These are phyloP conservation scores for Anoplophora glabripennis DNA, from an alignment of 1,140 invertebrate species.

Conservation along the genomic window DNA sequence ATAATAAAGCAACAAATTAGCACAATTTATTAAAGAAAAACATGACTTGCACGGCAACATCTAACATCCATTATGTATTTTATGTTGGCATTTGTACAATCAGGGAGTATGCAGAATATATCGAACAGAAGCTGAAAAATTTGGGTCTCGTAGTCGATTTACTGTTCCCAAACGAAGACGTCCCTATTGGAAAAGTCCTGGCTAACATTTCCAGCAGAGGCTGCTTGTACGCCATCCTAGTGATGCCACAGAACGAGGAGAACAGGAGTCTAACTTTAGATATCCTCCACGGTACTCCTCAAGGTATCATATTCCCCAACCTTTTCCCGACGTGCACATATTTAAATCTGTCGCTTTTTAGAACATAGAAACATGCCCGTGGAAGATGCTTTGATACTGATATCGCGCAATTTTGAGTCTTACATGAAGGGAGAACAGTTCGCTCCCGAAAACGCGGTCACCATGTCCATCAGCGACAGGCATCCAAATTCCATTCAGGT, in stretches of 20 bases:
- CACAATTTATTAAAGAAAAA: too few species aligned
- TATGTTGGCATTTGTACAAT: conserved; percentile 23
- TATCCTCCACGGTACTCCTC: conserved; percentile 84
- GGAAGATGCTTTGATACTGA: conserved; percentile 81
- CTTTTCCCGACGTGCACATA: conserved; percentile 8
- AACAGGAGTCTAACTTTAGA: conserved; percentile 85
- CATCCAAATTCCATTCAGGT: conserved; percentile 70
- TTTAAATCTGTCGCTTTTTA: conserved; percentile 43
- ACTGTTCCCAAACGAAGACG: conserved; percentile 85
- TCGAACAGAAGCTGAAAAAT: conserved; percentile 79
- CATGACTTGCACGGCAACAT: too few species aligned
- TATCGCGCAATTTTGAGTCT: conserved; percentile 75
- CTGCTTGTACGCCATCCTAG: conserved; percentile 83
- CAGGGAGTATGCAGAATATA: conserved; percentile 85
- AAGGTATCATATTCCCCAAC: conserved; percentile 60
- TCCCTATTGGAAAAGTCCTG: conserved; percentile 77
- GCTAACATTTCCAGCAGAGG: conserved; percentile 82
- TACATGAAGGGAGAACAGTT: conserved; percentile 65
- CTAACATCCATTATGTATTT: too few species aligned
- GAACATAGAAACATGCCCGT: conserved; percentile 93
- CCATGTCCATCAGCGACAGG: conserved; percentile 50
- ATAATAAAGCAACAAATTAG: too few species aligned
- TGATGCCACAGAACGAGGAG: conserved; percentile 80
- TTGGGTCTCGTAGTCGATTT: conserved; percentile 79
- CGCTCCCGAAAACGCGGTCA: conserved; percentile 39